phyloP scores from a whole-genome alignment of 2,888 invertebrate genomes.

The Diarsia rubi region DNA sequence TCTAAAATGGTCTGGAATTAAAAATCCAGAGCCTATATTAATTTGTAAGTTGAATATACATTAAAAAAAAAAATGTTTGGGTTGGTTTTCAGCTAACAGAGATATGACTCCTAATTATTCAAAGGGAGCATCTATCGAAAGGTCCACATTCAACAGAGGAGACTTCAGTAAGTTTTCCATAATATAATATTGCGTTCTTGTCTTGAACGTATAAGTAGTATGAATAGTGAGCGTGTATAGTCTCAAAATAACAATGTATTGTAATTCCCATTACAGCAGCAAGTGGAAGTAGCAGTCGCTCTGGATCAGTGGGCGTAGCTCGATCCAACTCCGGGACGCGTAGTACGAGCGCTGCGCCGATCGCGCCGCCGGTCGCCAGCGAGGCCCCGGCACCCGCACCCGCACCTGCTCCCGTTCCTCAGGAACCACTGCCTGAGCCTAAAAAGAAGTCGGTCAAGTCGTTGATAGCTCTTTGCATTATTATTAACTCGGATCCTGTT shows the following conservation, averaged over 20 bases:
- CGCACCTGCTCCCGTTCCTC: constrained; percentile 66
- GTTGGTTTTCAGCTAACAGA: constrained; percentile 78
- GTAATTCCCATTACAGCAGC: constrained; percentile 42
- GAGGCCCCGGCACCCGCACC: constrained; percentile 65
- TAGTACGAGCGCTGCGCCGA: constrained; percentile 71
- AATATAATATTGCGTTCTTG: background rate
- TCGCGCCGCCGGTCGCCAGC: constrained; percentile 63
- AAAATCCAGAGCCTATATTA: background rate
- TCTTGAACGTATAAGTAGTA: background rate
- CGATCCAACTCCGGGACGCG: constrained; percentile 80
- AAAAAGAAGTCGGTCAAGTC: constrained; percentile 81
- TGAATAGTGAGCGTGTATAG: background rate
- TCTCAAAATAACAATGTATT: background rate
- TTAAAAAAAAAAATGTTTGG: background rate
- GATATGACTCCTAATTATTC: constrained; percentile 82
- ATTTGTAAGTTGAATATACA: background rate
- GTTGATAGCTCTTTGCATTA: constrained; percentile 78
- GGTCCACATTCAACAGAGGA: constrained; percentile 86
- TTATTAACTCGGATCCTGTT: constrained; percentile 79
- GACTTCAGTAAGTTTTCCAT: constrained; percentile 82
- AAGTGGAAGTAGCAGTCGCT: constrained; percentile 77
- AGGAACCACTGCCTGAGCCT: constrained; percentile 80
- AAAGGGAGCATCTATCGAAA: constrained; percentile 88
- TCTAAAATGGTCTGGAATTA: background rate
- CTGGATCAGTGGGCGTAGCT: constrained; percentile 79